Base-by-base conservation (phyloP, 1,140 invertebrate genomes). In the Anthonomus grandis region DNA sequence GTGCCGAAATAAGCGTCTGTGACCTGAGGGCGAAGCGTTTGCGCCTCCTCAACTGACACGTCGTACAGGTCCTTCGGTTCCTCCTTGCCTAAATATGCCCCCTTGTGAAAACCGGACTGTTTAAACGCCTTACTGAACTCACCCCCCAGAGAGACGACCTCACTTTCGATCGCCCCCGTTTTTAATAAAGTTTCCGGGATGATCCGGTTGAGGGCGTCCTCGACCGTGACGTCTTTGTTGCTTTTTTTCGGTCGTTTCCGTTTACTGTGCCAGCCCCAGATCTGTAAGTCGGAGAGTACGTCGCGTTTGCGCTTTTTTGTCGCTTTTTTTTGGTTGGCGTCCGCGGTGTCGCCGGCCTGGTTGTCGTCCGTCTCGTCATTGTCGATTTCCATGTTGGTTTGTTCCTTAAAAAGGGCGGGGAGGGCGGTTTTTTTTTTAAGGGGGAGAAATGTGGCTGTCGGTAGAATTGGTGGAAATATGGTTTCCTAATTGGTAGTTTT, bases 181-280 rank as follows among this genome's bases (percentile, higher is more conserved):
- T 75, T 83, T 79, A 82, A 66, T 44, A 84, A 71, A 59, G 76
- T 73, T 22, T 70, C 73, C 1, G 81, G 81, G 44, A 87, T 80
- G 44, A 85, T 77, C 68, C 79, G 72, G 61, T 76, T 72, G 21
- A 87, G 64, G 12, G 83, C 80, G 70, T 83, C 83, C 53, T 85
- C 80, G 17, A 91, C 74, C 8, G 79, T 81, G 58, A 83, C 80
- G 74, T 86, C 85, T 54, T 67, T 72, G 53, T 82, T 81, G 60
- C 80, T 76, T 50, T 68, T 65, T 78, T 81, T 86, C 2, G 84
- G 81, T 2, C 84, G 86, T 59, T 86, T 76, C 52, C 86, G 74
- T 70, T 86, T 87, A 54, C 79, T 86, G 60, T 85, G 85, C 82
- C 85, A 86, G 18, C 84, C 83, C 81, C 85, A 85, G 60, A 84